These are phyloP conservation scores for Luidia sarsii DNA, from an alignment of 53 echinoderm and acorn worm genomes.

Conservation along the genomic window DNA sequence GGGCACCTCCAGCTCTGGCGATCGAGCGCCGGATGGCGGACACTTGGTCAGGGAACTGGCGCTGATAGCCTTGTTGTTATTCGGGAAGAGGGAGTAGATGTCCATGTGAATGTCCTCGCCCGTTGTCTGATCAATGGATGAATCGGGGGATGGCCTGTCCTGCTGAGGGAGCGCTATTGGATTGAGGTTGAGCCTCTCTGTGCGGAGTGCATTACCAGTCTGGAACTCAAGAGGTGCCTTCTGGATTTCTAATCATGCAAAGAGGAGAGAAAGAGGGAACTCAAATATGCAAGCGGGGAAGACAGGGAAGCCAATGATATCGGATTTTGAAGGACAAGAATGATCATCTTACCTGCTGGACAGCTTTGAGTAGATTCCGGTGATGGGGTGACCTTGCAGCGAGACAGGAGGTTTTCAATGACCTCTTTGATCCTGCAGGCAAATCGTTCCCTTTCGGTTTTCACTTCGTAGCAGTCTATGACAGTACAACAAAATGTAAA, in stretches of 20 bases:
- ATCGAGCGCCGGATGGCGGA: not conserved
- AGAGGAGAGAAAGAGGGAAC: not conserved
- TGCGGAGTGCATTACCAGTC: not conserved
- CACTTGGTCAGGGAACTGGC: not conserved
- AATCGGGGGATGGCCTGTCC: not conserved
- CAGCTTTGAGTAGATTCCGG: not conserved
- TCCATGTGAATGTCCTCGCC: conserved; percentile 29
- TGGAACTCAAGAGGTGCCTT: not conserved
- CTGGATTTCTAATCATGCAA: not conserved
- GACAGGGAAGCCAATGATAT: too few relatives aligned
- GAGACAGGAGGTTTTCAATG: conserved; percentile 11
- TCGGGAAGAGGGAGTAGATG: not conserved
- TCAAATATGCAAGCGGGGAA: too few relatives aligned
- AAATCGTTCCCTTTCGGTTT: conserved; percentile 46
- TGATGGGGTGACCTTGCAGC: not conserved
- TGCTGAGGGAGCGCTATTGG: not conserved
- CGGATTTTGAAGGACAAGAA: too few relatives aligned
- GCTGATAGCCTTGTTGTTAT: not conserved
- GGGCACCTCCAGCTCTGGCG: not conserved
- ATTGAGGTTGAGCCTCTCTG: not conserved
- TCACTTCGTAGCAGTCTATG: conserved; percentile 50
- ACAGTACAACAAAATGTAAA: not conserved
- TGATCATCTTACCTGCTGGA: conserved; percentile 3
- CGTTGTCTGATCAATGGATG: conserved; percentile 22
- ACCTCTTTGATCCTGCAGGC: conserved; percentile 46